These are phyloP conservation scores for Helogale parvula DNA, from an alignment of 2,113 vertebrate genomes.

Conservation along the genomic window DNA sequence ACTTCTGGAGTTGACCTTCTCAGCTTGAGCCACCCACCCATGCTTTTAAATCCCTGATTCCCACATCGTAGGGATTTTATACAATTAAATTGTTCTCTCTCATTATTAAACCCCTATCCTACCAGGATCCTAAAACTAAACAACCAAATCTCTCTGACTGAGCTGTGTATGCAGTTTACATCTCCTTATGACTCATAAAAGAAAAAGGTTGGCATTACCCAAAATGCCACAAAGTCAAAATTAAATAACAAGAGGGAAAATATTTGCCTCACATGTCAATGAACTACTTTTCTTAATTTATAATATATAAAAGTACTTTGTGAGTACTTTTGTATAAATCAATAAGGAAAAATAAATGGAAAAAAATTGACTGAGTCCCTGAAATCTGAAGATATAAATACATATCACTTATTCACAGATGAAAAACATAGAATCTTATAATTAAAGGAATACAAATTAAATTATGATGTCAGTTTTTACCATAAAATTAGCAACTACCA, in stretches of 20 bases:
- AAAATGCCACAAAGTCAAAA: background rate
- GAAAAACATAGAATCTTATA: background rate
- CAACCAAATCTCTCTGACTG: background rate
- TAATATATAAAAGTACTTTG: background rate
- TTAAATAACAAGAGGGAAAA: background rate
- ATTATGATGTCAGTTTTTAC: background rate
- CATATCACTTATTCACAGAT: background rate
- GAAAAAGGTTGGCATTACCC: background rate
- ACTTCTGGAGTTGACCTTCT: background rate
- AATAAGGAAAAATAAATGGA: background rate
- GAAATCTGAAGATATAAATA: background rate
- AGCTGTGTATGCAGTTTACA: background rate
- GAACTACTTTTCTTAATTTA: background rate
- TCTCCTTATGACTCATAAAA: background rate
- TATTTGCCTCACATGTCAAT: background rate
- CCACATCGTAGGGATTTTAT: background rate
- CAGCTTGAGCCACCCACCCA: background rate
- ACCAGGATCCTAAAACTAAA: background rate
- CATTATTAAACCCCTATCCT: background rate
- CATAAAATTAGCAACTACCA: background rate
- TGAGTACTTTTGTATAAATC: background rate
- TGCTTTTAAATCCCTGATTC: background rate
- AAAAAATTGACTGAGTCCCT: background rate
- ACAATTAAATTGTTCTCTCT: background rate
- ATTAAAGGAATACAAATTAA: background rate